Percentiles rank a stretch among this genome's conserved stretches.
Evolutionary conservation across 2,888 invertebrate species (phyloP).

Genomic region (Rhogogaster chlorosoma): DNA sequence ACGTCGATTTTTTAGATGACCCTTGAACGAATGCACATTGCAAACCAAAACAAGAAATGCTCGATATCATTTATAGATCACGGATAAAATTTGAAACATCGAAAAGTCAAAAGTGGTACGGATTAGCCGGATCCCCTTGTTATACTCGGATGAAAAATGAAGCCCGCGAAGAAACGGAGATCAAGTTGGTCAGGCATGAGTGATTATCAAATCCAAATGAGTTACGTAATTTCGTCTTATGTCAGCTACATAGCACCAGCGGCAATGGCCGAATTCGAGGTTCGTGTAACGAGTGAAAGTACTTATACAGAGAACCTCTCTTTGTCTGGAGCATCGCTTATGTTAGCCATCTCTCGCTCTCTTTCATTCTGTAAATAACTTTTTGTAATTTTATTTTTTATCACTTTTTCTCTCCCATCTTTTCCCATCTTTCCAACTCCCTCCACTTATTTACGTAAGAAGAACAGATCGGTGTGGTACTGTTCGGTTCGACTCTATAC

Average conservation of each 20-base stretch:
- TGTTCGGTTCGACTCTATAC: not conserved
- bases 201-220: conserved; percentile 29
- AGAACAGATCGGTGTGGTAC: not conserved
- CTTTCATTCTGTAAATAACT: not conserved
- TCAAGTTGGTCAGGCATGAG: not conserved
- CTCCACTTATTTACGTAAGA: not conserved
- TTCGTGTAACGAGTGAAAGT: conserved; percentile 42
- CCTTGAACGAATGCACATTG: too few species aligned
- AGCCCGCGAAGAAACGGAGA: not conserved
- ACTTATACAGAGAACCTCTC: conserved; percentile 30
- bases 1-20: not conserved
- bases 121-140: too few species aligned
- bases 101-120: too few species aligned
- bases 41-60: too few species aligned
- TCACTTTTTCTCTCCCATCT: conserved; percentile 7
- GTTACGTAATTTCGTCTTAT: conserved; percentile 42
- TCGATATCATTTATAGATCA: too few species aligned
- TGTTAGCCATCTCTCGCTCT: not conserved
- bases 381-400: not conserved
- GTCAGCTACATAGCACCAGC: conserved; percentile 22
- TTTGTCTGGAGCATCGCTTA: conserved; percentile 38
- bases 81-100: too few species aligned
- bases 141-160: not conserved
- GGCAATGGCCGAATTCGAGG: conserved; percentile 47
- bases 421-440: not conserved